phyloP scores from a whole-genome alignment of 1,140 invertebrate species.

The Lutraria rhynchaena region DNA sequence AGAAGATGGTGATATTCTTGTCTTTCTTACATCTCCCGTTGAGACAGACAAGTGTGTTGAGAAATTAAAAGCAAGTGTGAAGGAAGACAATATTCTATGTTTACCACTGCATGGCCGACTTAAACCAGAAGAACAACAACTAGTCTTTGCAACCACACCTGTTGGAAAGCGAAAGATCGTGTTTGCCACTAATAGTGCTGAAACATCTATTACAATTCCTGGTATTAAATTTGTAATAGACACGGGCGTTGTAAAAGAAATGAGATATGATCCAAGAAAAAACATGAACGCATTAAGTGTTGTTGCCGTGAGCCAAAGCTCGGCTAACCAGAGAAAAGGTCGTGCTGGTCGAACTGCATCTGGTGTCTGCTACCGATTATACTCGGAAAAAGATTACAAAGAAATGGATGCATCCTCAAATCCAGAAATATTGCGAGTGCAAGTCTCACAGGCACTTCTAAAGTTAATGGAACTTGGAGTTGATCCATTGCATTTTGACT shows the following conservation, averaged over 20 bases:
- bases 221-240: slow-evolving; percentile 80
- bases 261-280: slow-evolving; percentile 73
- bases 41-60: slow-evolving; percentile 77
- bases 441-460: slow-evolving; percentile 74
- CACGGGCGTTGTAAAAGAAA: slow-evolving; percentile 78
- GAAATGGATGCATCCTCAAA: slow-evolving; percentile 62
- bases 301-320: slow-evolving; percentile 70
- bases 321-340: slow-evolving; percentile 79
- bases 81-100: slow-evolving; percentile 60
- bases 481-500: slow-evolving; percentile 74
- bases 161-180: slow-evolving; percentile 75
- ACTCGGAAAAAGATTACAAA: slow-evolving; percentile 67
- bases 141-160: slow-evolving; percentile 71
- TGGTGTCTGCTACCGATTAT: slow-evolving; percentile 78
- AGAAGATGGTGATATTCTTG: slow-evolving; percentile 98
- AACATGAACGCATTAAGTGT: slow-evolving; percentile 72
- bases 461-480: slow-evolving; percentile 74
- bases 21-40: slow-evolving; percentile 91
- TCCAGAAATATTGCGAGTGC: slow-evolving; percentile 77
- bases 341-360: slow-evolving; percentile 76
- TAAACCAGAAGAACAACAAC: slow-evolving; percentile 96
- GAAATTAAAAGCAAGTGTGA: slow-evolving; percentile 43
- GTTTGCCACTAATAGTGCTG: slow-evolving; percentile 81
- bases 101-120: slow-evolving; percentile 96
- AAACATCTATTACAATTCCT: slow-evolving; percentile 81